Evolutionary conservation across 2,797 vertebrate genomes (phyloP).

Genomic region (Pipistrellus nathusii): DNA sequence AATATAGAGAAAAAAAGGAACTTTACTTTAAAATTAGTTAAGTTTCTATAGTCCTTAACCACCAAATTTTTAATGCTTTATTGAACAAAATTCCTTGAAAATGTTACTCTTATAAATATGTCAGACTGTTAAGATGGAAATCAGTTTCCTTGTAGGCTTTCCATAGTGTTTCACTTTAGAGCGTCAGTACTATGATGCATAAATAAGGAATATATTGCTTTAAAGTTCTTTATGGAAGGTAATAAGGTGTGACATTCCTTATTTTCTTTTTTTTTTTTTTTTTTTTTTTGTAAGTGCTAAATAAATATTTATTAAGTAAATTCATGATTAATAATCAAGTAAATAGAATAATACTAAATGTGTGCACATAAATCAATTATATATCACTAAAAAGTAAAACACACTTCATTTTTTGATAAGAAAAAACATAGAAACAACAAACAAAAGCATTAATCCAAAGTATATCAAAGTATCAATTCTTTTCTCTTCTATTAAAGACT

Average conservation of each 20-base stretch:
- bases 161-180: constrained; percentile 56
- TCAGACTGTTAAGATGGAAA: constrained; percentile 56
- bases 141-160: constrained; percentile 30
- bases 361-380: not conserved
- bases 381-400: constrained; percentile 11
- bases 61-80: constrained; percentile 43
- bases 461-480: not conserved
- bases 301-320: constrained; percentile 15
- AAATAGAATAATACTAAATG: not conserved
- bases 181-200: constrained; percentile 48
- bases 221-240: constrained; percentile 18
- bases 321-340: not conserved
- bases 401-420: not conserved
- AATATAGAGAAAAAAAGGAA: constrained; percentile 28
- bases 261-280: too few species aligned
- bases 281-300: not conserved
- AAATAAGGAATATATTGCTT: constrained; percentile 45
- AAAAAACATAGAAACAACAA: not conserved
- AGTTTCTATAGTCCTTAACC: constrained; percentile 26
- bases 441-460: not conserved
- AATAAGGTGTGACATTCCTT: not conserved
- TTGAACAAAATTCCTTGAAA: constrained; percentile 45
- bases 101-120: constrained; percentile 48
- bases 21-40: constrained; percentile 46
- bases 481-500: not conserved